A percentile compares a stretch with the other conserved stretches of the same genome.
Evolutionary conservation across 2,888 invertebrate species (phyloP).

Genomic region (Bedellia somnulentella): DNA sequence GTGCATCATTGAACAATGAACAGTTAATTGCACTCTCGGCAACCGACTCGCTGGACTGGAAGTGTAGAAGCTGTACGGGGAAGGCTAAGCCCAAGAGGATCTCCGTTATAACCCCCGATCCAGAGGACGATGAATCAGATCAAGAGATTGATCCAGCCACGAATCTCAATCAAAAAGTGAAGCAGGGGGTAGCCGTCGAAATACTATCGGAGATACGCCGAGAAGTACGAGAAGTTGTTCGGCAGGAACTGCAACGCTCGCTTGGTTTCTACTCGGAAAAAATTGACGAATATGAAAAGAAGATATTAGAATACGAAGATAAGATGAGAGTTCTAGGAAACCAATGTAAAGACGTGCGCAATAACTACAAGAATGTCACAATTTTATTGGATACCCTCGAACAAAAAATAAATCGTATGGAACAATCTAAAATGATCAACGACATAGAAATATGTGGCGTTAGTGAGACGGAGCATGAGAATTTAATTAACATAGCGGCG

Average conservation of each 20-base stretch:
- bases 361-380: background rate
- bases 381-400: background rate
- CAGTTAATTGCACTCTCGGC: slow-evolving; percentile 9
- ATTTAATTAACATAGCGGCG: background rate
- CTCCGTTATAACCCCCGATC: slow-evolving; percentile 10
- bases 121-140: slow-evolving; percentile 13
- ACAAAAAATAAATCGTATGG: background rate
- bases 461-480: background rate
- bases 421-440: background rate
- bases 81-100: slow-evolving; percentile 8
- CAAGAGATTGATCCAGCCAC: background rate
- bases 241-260: slow-evolving; percentile 8
- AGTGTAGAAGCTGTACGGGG: slow-evolving; percentile 9
- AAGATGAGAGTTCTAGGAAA: slow-evolving; percentile 5
- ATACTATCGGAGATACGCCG: slow-evolving; percentile 6
- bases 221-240: slow-evolving; percentile 5
- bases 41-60: slow-evolving; percentile 12
- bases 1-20: slow-evolving; percentile 10
- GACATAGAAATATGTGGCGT: slow-evolving; percentile 1
- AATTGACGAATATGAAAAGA: slow-evolving; percentile 8
- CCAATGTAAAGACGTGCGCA: slow-evolving; percentile 2
- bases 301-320: slow-evolving; percentile 5
- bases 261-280: slow-evolving; percentile 10
- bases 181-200: background rate
- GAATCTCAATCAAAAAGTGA: background rate